Evolutionary conservation across 2,888 invertebrate species (phyloP), one percentile per base, ranked within the genome.

Genomic region (Philaethria dido): DNA sequence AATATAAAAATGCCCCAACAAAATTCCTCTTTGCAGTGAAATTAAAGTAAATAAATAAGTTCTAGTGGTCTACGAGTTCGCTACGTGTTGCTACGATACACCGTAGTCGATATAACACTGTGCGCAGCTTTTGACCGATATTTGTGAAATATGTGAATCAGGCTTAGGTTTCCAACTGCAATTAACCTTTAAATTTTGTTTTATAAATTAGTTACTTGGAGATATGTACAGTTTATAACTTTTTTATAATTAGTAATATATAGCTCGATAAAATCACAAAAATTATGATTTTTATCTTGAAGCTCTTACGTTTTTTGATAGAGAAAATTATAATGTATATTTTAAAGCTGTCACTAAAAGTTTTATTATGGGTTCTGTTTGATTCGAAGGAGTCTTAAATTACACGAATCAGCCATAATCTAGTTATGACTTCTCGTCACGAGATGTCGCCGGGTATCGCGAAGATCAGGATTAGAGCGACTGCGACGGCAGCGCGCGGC

Each of bases 381-480:
- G 29, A 45, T 29, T 29, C 18, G 14, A 45, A 45, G 14, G 11
- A 33, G 60, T 14, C 1, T 45, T 18, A 60, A 8, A 45, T 45
- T 33, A 33, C 1, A 47, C 20, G 6, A 52, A 52, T 55, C 14
- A 18, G 22, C 9, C 13, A 52, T 16, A 29, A 52, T 11, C 0
- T 29, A 47, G 66, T 64, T 66, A 69, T 73, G 50, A 82, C 92
- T 80, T 70, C 85, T 82, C 90, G 82, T 69, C 84, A 80, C 84
- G 72, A 89, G 91, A 91, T 91, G 91, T 81, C 92, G 86, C 75
- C 81, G 82, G 86, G 78, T 74, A 87, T 80, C 78, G 75, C 78
- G 78, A 74, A 75, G 75, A 72, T 66, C 54, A 69, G 61, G 33
- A 59, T 36, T 36, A 63, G 70, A 45, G 64, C 66, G 72, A 62